phyloP scores from a whole-genome alignment of 2,113 vertebrate species.

The Entomyzon cyanotis region DNA sequence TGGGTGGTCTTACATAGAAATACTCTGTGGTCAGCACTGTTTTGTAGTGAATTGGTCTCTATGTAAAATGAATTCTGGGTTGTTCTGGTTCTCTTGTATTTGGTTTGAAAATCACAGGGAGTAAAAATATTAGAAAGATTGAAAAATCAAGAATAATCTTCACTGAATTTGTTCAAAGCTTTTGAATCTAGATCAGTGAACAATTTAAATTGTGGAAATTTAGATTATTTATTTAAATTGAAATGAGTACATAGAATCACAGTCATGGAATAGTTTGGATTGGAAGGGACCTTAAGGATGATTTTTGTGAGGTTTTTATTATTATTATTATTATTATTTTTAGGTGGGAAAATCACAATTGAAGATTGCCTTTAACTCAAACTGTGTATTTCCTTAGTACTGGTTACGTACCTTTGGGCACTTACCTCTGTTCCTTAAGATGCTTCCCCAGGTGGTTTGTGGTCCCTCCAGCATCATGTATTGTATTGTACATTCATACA shows the following conservation, averaged over 20 bases:
- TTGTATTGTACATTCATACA: accelerated
- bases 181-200: not conserved
- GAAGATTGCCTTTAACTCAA: not conserved
- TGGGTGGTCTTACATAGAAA: not conserved
- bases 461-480: not conserved
- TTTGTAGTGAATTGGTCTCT: not conserved
- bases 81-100: not conserved
- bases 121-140: not conserved
- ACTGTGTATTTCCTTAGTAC: not conserved
- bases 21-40: not conserved
- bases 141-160: not conserved
- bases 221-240: not conserved
- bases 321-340: not conserved
- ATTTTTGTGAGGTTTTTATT: not conserved
- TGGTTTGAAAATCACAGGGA: not conserved
- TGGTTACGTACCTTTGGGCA: not conserved
- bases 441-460: not conserved
- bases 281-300: not conserved
- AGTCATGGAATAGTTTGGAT: not conserved
- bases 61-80: not conserved
- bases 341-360: not conserved
- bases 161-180: not conserved
- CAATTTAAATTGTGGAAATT: not conserved
- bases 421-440: not conserved
- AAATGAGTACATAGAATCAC: not conserved